phyloP scores from a whole-genome alignment of 1,140 invertebrate species.

The Apocrypta bakeri region DNA sequence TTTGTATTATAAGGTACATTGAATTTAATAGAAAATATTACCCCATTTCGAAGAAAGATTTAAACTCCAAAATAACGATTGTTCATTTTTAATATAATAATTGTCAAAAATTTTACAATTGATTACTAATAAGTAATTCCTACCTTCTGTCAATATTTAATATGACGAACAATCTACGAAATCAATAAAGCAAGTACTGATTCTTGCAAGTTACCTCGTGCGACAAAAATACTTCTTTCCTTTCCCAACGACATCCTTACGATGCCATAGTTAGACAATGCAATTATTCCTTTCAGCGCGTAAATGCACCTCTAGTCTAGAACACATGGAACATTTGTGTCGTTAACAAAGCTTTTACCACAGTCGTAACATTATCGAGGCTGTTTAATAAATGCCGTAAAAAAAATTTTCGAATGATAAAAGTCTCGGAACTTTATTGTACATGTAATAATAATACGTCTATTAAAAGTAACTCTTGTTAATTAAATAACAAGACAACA shows the following conservation, averaged over 20 bases:
- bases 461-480: neutral
- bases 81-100: too few relatives aligned
- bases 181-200: too few relatives aligned
- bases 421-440: neutral
- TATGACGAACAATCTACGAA: too few relatives aligned
- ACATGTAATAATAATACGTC: neutral
- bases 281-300: neutral
- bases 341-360: conserved; percentile 1
- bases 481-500: neutral
- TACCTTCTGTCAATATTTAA: too few relatives aligned
- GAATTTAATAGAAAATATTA: too few relatives aligned
- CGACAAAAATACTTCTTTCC: neutral
- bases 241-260: neutral
- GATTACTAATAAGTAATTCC: too few relatives aligned
- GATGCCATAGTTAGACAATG: neutral
- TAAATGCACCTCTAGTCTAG: neutral
- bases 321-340: neutral
- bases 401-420: neutral
- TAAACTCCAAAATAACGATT: too few relatives aligned
- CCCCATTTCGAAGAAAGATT: too few relatives aligned
- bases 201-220: too few relatives aligned
- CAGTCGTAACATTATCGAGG: neutral
- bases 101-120: too few relatives aligned
- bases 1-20: too few relatives aligned
- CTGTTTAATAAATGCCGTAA: neutral